A percentile compares a stretch with the other conserved stretches of the same genome.
These are phyloP conservation scores for Gallinago undulata DNA, from an alignment of 2,113 vertebrate genomes.

Conservation along the genomic window DNA sequence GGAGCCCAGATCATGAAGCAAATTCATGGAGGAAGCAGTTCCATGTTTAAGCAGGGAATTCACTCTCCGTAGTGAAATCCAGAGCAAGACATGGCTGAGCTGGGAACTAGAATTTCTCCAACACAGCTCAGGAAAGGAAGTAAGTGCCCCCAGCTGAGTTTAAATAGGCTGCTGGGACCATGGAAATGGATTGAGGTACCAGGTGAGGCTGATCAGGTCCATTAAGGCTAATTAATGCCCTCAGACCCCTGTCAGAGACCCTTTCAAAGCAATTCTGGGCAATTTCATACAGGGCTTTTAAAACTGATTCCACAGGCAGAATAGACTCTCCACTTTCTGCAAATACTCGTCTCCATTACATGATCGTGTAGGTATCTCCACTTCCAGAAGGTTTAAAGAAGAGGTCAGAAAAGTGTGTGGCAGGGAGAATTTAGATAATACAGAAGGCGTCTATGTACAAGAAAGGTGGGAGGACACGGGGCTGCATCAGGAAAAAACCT, in stretches of 20 bases:
- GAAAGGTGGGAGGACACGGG: neutral
- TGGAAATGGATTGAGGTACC: neutral
- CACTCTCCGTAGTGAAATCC: accelerated
- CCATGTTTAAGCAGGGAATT: accelerated
- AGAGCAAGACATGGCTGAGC: accelerated
- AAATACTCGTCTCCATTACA: accelerated
- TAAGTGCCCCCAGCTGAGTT: accelerated
- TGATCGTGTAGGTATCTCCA: neutral
- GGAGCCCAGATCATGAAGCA: accelerated
- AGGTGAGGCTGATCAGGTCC: neutral
- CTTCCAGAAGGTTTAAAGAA: neutral
- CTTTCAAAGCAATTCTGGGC: neutral
- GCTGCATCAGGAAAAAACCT: neutral
- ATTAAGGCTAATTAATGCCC: neutral
- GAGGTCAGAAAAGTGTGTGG: neutral
- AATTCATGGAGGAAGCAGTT: accelerated
- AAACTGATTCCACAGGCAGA: neutral
- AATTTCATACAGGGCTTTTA: accelerated
- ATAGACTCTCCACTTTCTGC: neutral
- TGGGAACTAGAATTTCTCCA: accelerated
- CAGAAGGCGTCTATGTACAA: accelerated
- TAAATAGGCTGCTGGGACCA: neutral
- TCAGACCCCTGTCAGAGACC: neutral
- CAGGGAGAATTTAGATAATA: neutral
- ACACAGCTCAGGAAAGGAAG: accelerated